Evolutionary conservation across 1,140 invertebrate genomes (phyloP), one percentile per base, ranked within the genome.

Genomic region (Subanguina moxae): DNA sequence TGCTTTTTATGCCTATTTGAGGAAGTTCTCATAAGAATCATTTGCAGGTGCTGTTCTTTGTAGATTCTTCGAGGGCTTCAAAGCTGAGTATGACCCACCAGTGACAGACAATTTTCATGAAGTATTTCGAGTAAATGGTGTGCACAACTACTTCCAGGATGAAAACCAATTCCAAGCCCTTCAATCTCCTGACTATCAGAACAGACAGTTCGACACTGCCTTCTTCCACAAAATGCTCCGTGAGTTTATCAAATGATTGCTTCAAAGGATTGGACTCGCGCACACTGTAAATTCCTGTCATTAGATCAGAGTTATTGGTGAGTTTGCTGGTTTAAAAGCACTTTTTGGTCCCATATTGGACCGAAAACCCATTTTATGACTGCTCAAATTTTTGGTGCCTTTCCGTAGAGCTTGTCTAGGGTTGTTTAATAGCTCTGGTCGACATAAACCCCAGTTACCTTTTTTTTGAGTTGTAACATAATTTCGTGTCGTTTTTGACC

Each of bases 81-180:
- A 75, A 32, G 25, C 45, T 25, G 74, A 76, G 42, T 78, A 64
- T 43, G 61, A 62, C 21, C 19, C 65, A 17, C 57, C 64, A 0
- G 32, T 58, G 11, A 79, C 73, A 17, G 57, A 75, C 73, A 75
- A 75, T 45, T 78, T 75, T 48, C 73, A 75, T 59, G 76, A 75
- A n/a, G 70, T 65, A 32, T 77, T 75, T 30, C 71, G 73, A 32
- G 48, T 75, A 17, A 74, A 64, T 59, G 76, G 73, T 27, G 75
- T 61, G 23, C 73, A 75, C 75, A 78, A 68, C 43, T 75, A 75
- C 56, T 65, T 78, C 38, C 73, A 75, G 38, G 58, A 76, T 17
- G 77, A 69, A 17, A 69, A 64, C 25, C 46, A 64, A 23, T 75
- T 78, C 19, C 45, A 72, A 21, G 57, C 67, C 15, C 38, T 75